These are phyloP conservation scores for Balearica regulorum DNA, from an alignment of 2,797 vertebrate genomes.

Conservation along the genomic window DNA sequence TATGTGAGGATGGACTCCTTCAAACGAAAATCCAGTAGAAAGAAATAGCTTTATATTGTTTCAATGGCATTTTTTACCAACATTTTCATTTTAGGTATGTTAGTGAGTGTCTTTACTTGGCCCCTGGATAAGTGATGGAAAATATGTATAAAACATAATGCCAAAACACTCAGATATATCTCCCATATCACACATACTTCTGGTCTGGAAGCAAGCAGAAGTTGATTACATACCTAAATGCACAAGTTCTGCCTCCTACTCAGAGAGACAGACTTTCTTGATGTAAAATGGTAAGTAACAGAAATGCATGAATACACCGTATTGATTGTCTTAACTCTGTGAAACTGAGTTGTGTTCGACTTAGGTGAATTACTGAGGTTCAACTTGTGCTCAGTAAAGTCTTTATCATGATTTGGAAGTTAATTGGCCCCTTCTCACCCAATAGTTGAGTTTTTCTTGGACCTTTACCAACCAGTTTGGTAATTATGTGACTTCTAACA, in stretches of 20 bases:
- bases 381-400: neutral
- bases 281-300: neutral
- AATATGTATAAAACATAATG: neutral
- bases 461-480: neutral
- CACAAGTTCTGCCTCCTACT: neutral
- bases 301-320: neutral
- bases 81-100: neutral
- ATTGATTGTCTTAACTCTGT: neutral
- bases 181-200: neutral
- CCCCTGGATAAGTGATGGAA: neutral
- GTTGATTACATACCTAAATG: neutral
- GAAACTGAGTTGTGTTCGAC: neutral
- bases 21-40: neutral
- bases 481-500: neutral
- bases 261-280: neutral
- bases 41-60: neutral
- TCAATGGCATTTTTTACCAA: neutral
- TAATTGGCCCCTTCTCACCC: neutral
- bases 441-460: neutral
- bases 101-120: neutral
- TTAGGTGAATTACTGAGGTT: neutral
- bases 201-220: neutral
- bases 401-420: neutral
- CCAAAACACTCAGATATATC: neutral
- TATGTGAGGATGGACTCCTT: neutral